phyloP scores from a whole-genome alignment of 2,797 vertebrate genomes.

The Glossophaga mutica region DNA sequence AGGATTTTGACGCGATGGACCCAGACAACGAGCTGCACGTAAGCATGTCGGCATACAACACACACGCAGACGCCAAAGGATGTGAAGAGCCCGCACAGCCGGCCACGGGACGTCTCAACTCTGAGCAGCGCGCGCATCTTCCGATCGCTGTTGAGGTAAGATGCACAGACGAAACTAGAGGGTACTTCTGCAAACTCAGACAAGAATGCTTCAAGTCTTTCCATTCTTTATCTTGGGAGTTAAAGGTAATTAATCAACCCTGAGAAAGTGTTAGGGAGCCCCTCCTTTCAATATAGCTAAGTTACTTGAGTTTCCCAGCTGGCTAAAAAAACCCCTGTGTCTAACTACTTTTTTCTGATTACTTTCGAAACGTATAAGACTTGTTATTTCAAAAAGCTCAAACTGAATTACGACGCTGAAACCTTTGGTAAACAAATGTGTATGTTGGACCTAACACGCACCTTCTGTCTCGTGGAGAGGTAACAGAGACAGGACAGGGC shows the following conservation, averaged over 20 bases:
- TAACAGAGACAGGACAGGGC: not conserved
- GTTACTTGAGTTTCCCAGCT: not conserved
- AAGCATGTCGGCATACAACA: constrained; percentile 58
- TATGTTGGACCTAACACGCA: not conserved
- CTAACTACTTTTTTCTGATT: not conserved
- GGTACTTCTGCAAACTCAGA: not conserved
- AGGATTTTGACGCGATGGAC: constrained; percentile 85
- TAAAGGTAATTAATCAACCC: not conserved
- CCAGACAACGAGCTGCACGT: constrained; percentile 85
- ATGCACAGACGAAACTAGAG: not conserved
- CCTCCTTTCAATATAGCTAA: not conserved
- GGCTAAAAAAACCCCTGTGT: not conserved
- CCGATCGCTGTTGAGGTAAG: not conserved
- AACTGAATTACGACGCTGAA: not conserved
- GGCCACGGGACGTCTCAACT: not conserved
- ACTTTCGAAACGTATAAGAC: not conserved
- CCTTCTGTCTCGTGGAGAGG: not conserved
- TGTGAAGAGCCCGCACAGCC: not conserved
- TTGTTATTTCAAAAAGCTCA: not conserved
- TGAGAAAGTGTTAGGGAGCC: not conserved
- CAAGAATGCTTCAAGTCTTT: not conserved
- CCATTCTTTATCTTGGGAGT: not conserved
- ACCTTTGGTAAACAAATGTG: not conserved
- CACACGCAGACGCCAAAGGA: not conserved
- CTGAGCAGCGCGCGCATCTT: not conserved